A percentile compares a stretch with the other conserved stretches of the same genome.
These are phyloP conservation scores for Leucoma salicis DNA, from an alignment of 2,888 invertebrate species.

Conservation along the genomic window DNA sequence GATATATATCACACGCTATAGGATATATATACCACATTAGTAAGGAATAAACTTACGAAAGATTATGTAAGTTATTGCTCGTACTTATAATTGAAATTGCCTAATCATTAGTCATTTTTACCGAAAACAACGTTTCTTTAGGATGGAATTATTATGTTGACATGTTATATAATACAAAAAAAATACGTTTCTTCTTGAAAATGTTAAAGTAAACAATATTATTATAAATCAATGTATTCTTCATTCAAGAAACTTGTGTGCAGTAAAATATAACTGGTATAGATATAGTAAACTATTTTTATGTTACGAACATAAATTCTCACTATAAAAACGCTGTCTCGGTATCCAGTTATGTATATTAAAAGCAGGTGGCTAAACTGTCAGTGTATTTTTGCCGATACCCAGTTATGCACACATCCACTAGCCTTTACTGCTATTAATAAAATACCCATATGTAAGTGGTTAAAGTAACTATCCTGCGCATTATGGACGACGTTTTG, in stretches of 20 bases:
- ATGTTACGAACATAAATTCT: constrained; percentile 23
- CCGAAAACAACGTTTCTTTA: no score
- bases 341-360: constrained; percentile 28
- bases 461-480: constrained; percentile 32
- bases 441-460: constrained; percentile 31
- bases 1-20: no score
- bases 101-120: no score
- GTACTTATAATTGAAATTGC: no score
- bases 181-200: no score
- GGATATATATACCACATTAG: no score
- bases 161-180: no score
- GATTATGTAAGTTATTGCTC: no score
- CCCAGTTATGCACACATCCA: constrained; percentile 17
- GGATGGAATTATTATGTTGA: no score
- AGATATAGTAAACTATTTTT: constrained; percentile 35
- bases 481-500: constrained; percentile 30
- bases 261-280: constrained; percentile 26
- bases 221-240: constrained; percentile 22
- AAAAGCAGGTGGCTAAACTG: constrained; percentile 28
- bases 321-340: constrained; percentile 20
- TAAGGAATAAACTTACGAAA: no score
- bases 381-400: constrained; percentile 13
- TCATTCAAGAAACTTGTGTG: constrained; percentile 20
- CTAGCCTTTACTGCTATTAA: constrained; percentile 28
- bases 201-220: no score